phyloP scores from a whole-genome alignment of 2,113 vertebrate species.

The Gracilinanus agilis region DNA sequence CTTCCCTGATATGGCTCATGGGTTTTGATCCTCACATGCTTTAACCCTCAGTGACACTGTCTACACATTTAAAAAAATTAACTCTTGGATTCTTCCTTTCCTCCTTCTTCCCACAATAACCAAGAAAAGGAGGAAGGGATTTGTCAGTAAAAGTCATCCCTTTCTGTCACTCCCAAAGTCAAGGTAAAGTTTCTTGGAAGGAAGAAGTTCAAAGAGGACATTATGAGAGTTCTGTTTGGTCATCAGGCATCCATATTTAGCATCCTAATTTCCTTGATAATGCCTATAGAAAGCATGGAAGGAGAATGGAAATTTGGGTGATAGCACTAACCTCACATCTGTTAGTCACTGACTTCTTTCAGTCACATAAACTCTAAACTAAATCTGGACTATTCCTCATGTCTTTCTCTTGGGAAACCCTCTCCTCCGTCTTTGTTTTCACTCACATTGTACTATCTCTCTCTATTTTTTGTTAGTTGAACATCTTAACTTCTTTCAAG shows the following conservation, averaged over 20 bases:
- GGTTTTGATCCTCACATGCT: neutral
- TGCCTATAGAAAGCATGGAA: neutral
- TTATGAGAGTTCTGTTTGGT: neutral
- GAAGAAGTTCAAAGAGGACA: neutral
- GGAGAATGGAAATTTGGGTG: neutral
- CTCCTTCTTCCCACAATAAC: neutral
- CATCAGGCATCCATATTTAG: neutral
- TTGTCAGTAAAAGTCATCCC: neutral
- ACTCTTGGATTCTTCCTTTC: neutral
- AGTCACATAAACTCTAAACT: neutral
- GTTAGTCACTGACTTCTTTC: neutral
- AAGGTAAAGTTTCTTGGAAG: neutral
- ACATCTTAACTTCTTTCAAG: neutral
- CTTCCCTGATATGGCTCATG: neutral
- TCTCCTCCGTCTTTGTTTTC: neutral
- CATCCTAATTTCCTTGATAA: neutral
- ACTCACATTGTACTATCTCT: neutral
- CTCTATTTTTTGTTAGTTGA: neutral
- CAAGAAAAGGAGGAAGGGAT: neutral
- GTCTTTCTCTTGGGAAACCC: neutral
- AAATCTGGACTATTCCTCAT: neutral
- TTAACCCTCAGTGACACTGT: neutral
- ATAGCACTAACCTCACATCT: neutral
- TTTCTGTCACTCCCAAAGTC: neutral
- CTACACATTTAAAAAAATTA: too few species aligned